phyloP scores from a whole-genome alignment of 2,113 vertebrate genomes.

The Labrus mixtus region DNA sequence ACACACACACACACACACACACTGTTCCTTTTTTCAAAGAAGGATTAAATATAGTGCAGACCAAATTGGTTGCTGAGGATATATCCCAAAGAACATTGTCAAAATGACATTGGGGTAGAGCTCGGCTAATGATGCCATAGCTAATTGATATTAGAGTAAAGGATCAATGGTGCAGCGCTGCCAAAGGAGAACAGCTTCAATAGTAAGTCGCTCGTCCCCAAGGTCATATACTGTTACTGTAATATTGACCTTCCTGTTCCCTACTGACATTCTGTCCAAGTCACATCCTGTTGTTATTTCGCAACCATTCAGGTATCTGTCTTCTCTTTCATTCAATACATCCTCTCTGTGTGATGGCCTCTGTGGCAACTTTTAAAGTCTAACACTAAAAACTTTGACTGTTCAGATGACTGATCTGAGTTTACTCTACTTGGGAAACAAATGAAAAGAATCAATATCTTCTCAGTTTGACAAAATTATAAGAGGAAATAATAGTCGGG shows the following conservation, averaged over 20 bases:
- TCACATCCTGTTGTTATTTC: constrained; percentile 71
- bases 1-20: too few species aligned
- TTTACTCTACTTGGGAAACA: neutral
- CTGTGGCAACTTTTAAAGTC: constrained; percentile 38
- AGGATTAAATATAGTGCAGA: constrained; percentile 36
- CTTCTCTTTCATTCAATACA: constrained; percentile 60
- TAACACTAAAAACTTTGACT: constrained; percentile 16
- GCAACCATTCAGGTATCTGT: constrained; percentile 52
- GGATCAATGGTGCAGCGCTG: constrained; percentile 56
- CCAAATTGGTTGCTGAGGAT: constrained; percentile 22
- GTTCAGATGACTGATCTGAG: neutral
- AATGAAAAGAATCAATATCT: neutral
- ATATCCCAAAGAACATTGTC: constrained; percentile 33
- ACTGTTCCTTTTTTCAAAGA: neutral
- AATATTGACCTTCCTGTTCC: constrained; percentile 75
- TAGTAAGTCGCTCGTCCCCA: constrained; percentile 57
- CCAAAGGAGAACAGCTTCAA: constrained; percentile 50
- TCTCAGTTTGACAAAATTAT: neutral
- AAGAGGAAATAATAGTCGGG: neutral
- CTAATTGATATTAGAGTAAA: constrained; percentile 70
- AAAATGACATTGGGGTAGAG: constrained; percentile 58
- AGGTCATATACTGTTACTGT: constrained; percentile 77
- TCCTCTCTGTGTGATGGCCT: constrained; percentile 41
- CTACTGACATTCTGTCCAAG: constrained; percentile 62
- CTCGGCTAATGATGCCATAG: constrained; percentile 51